Percentiles rank a stretch among this genome's conserved stretches.
These are phyloP conservation scores for Lasioglossum villosulum DNA, from an alignment of 2,888 invertebrate genomes.

Conservation along the genomic window DNA sequence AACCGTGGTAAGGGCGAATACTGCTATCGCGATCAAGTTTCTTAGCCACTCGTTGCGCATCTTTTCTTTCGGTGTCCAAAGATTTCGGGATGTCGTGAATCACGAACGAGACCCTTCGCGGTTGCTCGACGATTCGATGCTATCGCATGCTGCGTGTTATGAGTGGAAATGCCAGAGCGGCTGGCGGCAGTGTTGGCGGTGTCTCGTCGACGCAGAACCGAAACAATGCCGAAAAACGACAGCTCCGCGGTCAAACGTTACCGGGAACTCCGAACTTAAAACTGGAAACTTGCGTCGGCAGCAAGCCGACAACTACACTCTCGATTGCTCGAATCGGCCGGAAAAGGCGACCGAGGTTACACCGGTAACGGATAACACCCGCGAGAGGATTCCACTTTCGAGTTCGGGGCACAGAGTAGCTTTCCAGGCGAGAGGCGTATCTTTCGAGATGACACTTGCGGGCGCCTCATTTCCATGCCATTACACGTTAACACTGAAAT, in stretches of 20 bases:
- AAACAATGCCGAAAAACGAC: background rate
- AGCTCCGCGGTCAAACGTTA: background rate
- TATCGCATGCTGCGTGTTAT: slow-evolving; percentile 26
- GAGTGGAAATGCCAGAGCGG: background rate
- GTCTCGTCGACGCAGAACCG: background rate
- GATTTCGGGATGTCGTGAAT: slow-evolving; percentile 31
- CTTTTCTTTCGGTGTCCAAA: slow-evolving; percentile 48
- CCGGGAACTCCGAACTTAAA: background rate
- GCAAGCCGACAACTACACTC: background rate
- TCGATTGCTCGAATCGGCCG: slow-evolving; percentile 1
- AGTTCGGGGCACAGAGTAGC: slow-evolving; percentile 47
- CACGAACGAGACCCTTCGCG: slow-evolving; percentile 33
- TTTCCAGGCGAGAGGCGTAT: slow-evolving; percentile 56
- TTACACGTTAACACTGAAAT: slow-evolving; percentile 48
- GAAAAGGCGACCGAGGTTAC: slow-evolving; percentile 28
- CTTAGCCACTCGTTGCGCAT: slow-evolving; percentile 63
- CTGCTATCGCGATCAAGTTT: slow-evolving; percentile 63
- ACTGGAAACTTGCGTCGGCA: background rate
- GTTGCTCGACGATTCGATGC: slow-evolving; percentile 1
- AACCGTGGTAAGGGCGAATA: slow-evolving; percentile 63
- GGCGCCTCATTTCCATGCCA: slow-evolving; percentile 58
- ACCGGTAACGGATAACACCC: slow-evolving; percentile 46
- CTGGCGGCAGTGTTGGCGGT: background rate
- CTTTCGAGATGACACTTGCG: slow-evolving; percentile 55
- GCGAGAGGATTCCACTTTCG: slow-evolving; percentile 53